phyloP scores from a whole-genome alignment of 2,888 invertebrate genomes.

The Pinctada fucata region DNA sequence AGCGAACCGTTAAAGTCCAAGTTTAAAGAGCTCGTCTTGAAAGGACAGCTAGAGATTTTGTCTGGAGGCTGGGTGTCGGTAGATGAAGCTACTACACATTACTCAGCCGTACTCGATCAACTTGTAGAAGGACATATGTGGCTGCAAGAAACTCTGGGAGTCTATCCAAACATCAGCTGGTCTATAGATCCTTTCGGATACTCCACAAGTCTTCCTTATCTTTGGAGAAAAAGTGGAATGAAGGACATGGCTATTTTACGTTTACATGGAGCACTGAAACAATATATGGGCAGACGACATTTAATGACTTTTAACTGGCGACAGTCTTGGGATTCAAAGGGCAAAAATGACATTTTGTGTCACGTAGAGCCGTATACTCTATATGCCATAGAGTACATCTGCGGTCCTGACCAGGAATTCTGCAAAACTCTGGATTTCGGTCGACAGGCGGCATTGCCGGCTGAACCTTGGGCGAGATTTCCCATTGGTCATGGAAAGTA shows the following conservation, averaged over 20 bases:
- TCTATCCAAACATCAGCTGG: constrained; percentile 67
- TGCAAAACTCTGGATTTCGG: constrained; percentile 80
- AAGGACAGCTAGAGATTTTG: constrained; percentile 68
- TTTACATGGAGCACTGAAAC: constrained; percentile 88
- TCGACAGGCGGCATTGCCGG: constrained; percentile 88
- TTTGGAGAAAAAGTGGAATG: constrained; percentile 64
- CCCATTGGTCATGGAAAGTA: constrained; percentile 70
- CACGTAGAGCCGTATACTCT: constrained; percentile 97
- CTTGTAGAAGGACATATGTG: constrained; percentile 72
- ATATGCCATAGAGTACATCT: constrained; percentile 97
- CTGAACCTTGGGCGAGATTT: constrained; percentile 84
- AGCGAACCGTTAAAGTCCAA: constrained; percentile 31
- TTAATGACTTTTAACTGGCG: constrained; percentile 92
- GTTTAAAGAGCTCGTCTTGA: constrained; percentile 55
- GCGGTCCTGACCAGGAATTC: constrained; percentile 92
- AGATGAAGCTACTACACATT: constrained; percentile 71
- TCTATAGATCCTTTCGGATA: constrained; percentile 73
- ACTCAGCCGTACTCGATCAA: constrained; percentile 67
- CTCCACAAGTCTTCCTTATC: constrained; percentile 66
- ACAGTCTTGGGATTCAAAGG: constrained; percentile 82
- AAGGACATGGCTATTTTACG: constrained; percentile 67
- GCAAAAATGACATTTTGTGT: constrained; percentile 82
- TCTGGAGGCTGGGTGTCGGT: constrained; percentile 73
- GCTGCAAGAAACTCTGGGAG: constrained; percentile 78
- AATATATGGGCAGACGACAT: constrained; percentile 86